A percentile compares a stretch with the other conserved stretches of the same genome.
phyloP scores from a whole-genome alignment of 2,888 invertebrate genomes.

The Agonopterix arenella region DNA sequence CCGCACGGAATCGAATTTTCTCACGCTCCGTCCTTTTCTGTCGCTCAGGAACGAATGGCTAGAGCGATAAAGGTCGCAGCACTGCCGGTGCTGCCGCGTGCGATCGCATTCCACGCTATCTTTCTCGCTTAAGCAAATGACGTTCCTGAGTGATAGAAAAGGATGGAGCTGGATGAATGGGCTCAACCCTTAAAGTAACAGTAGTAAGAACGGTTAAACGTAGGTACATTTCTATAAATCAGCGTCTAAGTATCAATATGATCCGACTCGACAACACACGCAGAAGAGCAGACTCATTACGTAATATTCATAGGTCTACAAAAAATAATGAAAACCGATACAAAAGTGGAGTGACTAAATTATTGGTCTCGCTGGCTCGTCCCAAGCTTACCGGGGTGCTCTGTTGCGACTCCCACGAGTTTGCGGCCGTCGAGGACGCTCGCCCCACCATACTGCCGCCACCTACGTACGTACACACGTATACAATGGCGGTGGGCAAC shows the following conservation, averaged over 20 bases:
- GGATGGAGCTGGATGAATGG: too few relatives aligned
- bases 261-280: constrained; percentile 68
- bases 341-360: constrained; percentile 57
- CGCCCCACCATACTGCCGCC: constrained; percentile 65
- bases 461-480: constrained; percentile 64
- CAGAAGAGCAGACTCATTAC: constrained; percentile 72
- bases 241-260: constrained; percentile 65
- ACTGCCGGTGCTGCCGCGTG: too few relatives aligned
- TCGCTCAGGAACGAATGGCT: too few relatives aligned
- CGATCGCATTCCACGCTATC: too few relatives aligned
- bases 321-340: constrained; percentile 66
- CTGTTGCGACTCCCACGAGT: constrained; percentile 65
- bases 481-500: constrained; percentile 9
- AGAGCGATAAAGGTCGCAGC: too few relatives aligned
- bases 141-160: too few relatives aligned
- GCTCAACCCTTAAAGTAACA: background rate
- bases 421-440: constrained; percentile 50
- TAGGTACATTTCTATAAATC: constrained; percentile 65
- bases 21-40: too few relatives aligned
- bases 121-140: too few relatives aligned
- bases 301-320: constrained; percentile 66
- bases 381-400: constrained; percentile 69
- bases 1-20: too few relatives aligned
- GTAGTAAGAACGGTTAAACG: constrained; percentile 2
- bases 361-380: constrained; percentile 51